Evolutionary conservation across 2,888 invertebrate genomes (phyloP), one percentile per base, ranked within the genome.

Genomic region (Tanaodytes sp.): DNA sequence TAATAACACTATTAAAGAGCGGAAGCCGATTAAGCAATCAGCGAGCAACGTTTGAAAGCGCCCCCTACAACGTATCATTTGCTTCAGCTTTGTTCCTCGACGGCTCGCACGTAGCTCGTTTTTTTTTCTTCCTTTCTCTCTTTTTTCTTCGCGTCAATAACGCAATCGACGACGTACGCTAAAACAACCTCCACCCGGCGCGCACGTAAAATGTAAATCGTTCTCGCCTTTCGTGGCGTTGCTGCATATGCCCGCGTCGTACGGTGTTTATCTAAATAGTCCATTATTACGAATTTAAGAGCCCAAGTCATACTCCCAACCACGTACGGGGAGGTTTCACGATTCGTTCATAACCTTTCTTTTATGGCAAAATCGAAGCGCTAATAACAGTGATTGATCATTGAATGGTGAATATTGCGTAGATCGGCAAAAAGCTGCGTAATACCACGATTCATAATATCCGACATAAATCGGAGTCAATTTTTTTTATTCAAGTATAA

Each of bases 181-280:
- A 51, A 58, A 68, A 68, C 58, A 58, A 68, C 68, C 27, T 58
- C 58, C 48, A 51, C 40, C 27, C 23, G 40, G 68, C 45, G 68
- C 45, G 57, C 23, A 23, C 61, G 68, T 68, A 68, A 68, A 68
- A 68, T 62, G 68, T 63, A 68, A 68, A 62, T 68, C 48, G 55
- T 62, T 62, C 62, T 62, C 42, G 57, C 57, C 52, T 62, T 68
- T 62, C 62, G 43, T 46, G 63, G 52, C 52, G 18, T 58, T 68
- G 37, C 58, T 62, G 67, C 57, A 68, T 62, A 62, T 55, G 61
- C 20, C 40, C 51, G 40, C 49, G 46, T 49, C 40, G 62, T 68
- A 57, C 51, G 23, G 42, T 51, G 62, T 68, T 68, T 68, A 68
- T 68, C 67, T 62, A 67, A 67, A 67, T 67, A 67, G 62, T 54